Percentiles rank a stretch among this genome's conserved stretches.
Conservation (phyloP, 2,113 vertebrate species). For the Aplodontia rufa region DNA sequence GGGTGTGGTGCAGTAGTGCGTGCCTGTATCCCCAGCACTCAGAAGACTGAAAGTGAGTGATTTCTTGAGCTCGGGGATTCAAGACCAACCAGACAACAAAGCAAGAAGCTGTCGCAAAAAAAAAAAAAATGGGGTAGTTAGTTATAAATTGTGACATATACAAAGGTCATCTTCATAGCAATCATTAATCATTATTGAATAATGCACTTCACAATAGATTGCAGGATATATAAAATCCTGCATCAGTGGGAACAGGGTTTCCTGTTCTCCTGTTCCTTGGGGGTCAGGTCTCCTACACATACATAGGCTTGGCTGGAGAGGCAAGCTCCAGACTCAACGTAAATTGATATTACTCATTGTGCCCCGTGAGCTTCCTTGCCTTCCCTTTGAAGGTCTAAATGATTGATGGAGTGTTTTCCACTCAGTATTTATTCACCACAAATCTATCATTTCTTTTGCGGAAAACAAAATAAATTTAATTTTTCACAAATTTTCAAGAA, state of each 20-base stretch:
- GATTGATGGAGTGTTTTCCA: not conserved
- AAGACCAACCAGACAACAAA: not conserved
- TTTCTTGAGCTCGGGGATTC: not conserved
- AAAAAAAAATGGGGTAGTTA: not conserved
- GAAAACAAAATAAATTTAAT: constrained; percentile 1
- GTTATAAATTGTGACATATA: constrained; percentile 48
- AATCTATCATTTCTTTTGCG: not conserved
- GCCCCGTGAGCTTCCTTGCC: not conserved
- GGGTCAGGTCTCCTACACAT: not conserved
- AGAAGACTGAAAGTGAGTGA: not conserved
- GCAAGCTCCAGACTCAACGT: not conserved
- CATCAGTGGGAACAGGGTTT: not conserved
- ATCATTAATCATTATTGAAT: constrained; percentile 45
- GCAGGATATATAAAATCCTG: constrained; percentile 27
- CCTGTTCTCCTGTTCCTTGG: not conserved
- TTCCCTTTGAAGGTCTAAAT: not conserved
- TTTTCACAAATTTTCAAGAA: constrained; percentile 25
- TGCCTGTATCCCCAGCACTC: not conserved
- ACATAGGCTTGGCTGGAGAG: not conserved
- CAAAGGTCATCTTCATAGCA: constrained; percentile 35
- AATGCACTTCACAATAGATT: constrained; percentile 27
- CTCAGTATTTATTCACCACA: not conserved
- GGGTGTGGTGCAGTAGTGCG: not conserved
- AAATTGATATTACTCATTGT: not conserved
- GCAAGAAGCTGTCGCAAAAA: not conserved